Conservation (phyloP, 2,888 invertebrate species). For the Latrodectus elegans region DNA sequence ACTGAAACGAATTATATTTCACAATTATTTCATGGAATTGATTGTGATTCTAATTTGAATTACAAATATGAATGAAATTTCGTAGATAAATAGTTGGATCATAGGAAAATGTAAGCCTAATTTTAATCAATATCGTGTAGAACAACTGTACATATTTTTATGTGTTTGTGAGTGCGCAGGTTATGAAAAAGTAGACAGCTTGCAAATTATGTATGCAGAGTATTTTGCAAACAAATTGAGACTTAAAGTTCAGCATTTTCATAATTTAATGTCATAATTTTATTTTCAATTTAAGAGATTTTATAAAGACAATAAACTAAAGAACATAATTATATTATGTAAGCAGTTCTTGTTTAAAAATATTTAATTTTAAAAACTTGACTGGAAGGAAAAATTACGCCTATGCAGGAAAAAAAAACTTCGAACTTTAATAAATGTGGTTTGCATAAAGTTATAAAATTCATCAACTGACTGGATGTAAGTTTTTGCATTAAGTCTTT, state of each 20-base stretch:
- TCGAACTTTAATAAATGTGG: background rate
- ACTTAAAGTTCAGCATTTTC: background rate
- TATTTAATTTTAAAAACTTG: background rate
- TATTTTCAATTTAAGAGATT: background rate
- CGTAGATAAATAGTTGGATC: too few species aligned
- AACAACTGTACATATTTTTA: too few species aligned
- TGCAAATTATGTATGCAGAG: too few species aligned
- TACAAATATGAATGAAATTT: too few species aligned
- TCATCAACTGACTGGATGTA: background rate
- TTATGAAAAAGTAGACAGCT: too few species aligned
- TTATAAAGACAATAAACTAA: background rate
- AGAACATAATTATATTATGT: background rate
- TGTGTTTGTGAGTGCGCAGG: too few species aligned
- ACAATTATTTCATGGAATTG: too few species aligned
- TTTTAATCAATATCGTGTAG: too few species aligned
- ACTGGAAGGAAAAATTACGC: background rate
- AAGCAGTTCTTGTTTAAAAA: background rate
- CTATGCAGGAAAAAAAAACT: background rate
- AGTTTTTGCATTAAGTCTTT: background rate
- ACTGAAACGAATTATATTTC: too few species aligned
- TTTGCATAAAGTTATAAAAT: background rate
- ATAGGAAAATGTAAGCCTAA: too few species aligned
- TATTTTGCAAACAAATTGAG: too few species aligned
- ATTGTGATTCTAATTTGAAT: too few species aligned
- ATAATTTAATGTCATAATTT: background rate